Conservation (phyloP, 2,888 invertebrate genomes). For the Cryptocephalus primarius region DNA sequence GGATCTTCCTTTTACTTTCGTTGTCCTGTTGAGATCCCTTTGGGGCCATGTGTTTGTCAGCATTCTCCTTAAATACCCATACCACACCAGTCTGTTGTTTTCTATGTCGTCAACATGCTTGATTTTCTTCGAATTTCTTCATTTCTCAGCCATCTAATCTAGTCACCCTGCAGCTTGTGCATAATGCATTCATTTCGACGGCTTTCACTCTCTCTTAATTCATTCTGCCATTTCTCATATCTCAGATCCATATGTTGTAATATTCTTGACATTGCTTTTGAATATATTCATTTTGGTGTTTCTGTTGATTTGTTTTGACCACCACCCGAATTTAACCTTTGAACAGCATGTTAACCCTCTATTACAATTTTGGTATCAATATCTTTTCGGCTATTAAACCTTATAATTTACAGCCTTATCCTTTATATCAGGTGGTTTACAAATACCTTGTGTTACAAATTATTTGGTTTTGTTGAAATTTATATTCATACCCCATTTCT, state of each 20-base stretch:
- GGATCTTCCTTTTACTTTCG: no score
- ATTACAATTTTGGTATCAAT: not conserved
- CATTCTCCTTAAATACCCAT: not conserved
- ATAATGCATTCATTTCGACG: no score
- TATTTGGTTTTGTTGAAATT: not conserved
- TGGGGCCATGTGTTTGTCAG: not conserved
- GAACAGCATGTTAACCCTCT: not conserved
- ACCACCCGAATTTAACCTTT: not conserved
- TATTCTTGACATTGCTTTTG: not conserved
- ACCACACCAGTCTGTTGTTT: no score
- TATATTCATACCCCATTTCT: not conserved
- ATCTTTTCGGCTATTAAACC: not conserved
- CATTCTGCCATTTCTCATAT: not conserved
- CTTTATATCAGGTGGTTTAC: no score
- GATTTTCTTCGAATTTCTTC: no score
- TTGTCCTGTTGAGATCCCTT: not conserved
- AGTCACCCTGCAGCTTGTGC: no score
- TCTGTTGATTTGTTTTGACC: not conserved
- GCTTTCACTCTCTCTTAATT: not conserved
- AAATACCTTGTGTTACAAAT: no score
- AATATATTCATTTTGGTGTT: not conserved
- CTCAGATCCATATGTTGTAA: not conserved
- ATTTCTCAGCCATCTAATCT: not conserved
- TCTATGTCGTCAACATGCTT: no score
- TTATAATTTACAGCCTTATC: no score